These are phyloP conservation scores for Campoletis sonorensis DNA, from an alignment of 1,140 invertebrate species.

Conservation along the genomic window DNA sequence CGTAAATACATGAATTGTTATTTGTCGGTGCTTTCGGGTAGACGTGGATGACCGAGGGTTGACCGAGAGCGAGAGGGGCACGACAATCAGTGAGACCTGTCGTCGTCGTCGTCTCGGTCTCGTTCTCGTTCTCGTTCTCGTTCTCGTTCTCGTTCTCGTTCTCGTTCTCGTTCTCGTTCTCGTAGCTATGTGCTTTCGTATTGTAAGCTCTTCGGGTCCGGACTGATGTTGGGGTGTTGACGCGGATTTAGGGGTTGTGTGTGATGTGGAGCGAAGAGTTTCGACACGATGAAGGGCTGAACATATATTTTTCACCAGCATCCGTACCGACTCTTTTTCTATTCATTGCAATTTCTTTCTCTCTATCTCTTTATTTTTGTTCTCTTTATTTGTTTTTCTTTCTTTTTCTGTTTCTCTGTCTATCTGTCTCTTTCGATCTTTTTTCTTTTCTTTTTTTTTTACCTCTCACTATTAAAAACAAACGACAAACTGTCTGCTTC, in stretches of 20 bases:
- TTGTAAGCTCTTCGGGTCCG: not conserved
- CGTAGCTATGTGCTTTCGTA: not conserved
- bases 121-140: not conserved
- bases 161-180: not conserved
- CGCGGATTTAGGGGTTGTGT: slow-evolving; percentile 23
- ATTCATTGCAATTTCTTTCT: slow-evolving; percentile 5
- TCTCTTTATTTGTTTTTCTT: not conserved
- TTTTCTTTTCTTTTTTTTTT: no score
- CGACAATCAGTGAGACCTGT: slow-evolving; percentile 65
- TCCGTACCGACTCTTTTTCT: slow-evolving; percentile 7
- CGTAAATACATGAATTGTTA: slow-evolving; percentile 1
- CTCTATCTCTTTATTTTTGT: not conserved
- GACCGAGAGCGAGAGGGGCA: slow-evolving; percentile 38
- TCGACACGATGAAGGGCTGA: not conserved
- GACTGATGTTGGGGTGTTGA: slow-evolving; percentile 7
- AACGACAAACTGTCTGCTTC: slow-evolving; percentile 3
- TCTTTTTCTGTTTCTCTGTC: not conserved
- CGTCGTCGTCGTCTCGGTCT: slow-evolving; percentile 52
- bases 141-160: slow-evolving; percentile 59
- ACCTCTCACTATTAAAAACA: not conserved
- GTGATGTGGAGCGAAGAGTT: slow-evolving; percentile 6
- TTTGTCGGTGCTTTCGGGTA: not conserved
- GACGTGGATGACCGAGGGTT: slow-evolving; percentile 9
- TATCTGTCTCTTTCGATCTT: not conserved
- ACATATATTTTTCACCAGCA: slow-evolving; percentile 1